phyloP scores from a whole-genome alignment of 2,888 invertebrate genomes.

The Andricus quercusramuli region DNA sequence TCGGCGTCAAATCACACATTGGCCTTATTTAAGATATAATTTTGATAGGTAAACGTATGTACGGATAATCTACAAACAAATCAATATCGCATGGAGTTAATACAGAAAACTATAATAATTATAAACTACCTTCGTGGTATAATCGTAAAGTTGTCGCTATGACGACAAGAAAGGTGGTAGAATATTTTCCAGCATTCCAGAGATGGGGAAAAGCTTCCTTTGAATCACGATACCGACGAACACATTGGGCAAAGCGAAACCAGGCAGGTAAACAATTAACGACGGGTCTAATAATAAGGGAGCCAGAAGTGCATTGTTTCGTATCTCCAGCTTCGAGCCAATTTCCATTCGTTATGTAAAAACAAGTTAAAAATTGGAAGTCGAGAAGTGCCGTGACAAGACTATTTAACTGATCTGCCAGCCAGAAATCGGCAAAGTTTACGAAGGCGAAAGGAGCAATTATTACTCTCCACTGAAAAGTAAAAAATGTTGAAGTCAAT shows the following conservation, averaged over 20 bases:
- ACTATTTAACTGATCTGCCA: conserved; percentile 98
- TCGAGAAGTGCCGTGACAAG: conserved; percentile 94
- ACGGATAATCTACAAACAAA: too few species aligned
- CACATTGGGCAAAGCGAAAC: conserved; percentile 98
- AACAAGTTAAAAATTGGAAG: conserved; percentile 95
- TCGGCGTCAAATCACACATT: too few species aligned
- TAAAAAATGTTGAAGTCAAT: conserved; percentile 33
- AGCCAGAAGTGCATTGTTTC: conserved; percentile 85
- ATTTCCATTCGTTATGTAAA: conserved; percentile 90
- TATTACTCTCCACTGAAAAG: conserved; percentile 87
- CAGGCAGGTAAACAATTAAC: conserved; percentile 97
- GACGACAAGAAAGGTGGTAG: conserved; percentile 97
- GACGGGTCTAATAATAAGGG: conserved; percentile 88
- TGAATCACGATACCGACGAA: conserved; percentile 96
- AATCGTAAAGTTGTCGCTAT: conserved; percentile 88
- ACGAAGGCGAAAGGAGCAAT: conserved; percentile 96
- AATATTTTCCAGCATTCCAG: conserved; percentile 98
- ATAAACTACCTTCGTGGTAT: conserved; percentile 82
- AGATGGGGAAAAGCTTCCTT: conserved; percentile 96
- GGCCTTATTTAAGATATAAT: too few species aligned
- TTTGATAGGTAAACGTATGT: too few species aligned
- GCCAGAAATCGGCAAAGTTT: conserved; percentile 98
- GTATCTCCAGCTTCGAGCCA: conserved; percentile 85
- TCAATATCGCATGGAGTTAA: neutral
- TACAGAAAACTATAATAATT: neutral